Conservation (phyloP, 2,113 vertebrate genomes). For the Sphyrna mokarran region DNA sequence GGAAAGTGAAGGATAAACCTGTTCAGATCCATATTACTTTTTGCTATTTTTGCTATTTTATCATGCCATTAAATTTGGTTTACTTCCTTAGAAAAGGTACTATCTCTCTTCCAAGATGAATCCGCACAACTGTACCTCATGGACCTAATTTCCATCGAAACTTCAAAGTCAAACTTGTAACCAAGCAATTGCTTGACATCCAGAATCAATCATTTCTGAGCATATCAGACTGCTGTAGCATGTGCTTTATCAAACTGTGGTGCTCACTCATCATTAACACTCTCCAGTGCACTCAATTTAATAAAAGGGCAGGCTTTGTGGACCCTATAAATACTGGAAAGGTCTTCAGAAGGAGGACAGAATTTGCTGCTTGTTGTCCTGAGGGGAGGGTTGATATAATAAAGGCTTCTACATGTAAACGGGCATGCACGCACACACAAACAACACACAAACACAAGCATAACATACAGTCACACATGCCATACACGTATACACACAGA, state of each 20-base stretch:
- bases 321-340: not conserved
- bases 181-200: not conserved
- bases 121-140: not conserved
- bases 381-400: not conserved
- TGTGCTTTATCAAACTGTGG: slow-evolving; percentile 12
- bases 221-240: not conserved
- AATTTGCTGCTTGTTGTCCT: not conserved
- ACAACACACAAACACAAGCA: not conserved
- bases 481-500: too few species aligned
- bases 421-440: not conserved
- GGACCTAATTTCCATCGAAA: not conserved
- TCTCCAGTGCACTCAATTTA: not conserved
- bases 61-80: not conserved
- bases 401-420: not conserved
- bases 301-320: not conserved
- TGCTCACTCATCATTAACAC: not conserved
- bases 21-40: not conserved
- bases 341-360: not conserved
- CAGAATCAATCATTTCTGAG: slow-evolving; percentile 19
- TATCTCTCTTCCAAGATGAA: not conserved
- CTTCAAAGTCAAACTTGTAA: not conserved
- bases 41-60: not conserved
- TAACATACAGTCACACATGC: not conserved
- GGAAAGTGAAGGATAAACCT: not conserved
- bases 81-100: not conserved